Evolutionary conservation across 2,797 vertebrate species (phyloP).

Genomic region (Gephyroberyx darwinii): DNA sequence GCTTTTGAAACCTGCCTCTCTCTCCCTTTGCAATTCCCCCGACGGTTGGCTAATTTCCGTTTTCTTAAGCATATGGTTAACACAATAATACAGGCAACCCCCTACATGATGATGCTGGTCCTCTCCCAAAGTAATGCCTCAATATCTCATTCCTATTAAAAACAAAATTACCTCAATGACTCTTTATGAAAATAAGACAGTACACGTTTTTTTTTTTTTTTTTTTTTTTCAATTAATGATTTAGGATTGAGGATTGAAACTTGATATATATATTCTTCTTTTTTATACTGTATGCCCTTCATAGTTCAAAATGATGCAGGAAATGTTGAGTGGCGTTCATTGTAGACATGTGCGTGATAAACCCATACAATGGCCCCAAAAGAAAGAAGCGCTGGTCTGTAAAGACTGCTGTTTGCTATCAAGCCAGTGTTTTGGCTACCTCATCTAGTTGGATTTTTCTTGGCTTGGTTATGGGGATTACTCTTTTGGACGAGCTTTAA

Average conservation of each 20-base stretch:
- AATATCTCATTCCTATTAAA: conserved; percentile 9
- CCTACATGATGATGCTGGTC: conserved; percentile 56
- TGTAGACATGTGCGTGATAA: conserved; percentile 44
- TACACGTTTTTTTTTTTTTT: conserved; percentile 3
- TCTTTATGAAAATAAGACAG: conserved; percentile 8
- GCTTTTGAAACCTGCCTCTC: conserved; percentile 75
- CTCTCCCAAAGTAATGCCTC: conserved; percentile 32
- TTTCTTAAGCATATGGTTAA: conserved; percentile 73
- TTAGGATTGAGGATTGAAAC: not conserved
- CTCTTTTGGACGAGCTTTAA: conserved; percentile 75
- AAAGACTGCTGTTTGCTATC: conserved; percentile 51
- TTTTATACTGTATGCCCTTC: too few species aligned
- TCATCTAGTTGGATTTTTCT: conserved; percentile 60
- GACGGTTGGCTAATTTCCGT: conserved; percentile 70
- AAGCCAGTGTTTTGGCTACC: conserved; percentile 70
- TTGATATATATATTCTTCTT: not conserved
- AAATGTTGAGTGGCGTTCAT: conserved; percentile 47
- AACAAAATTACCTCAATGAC: not conserved
- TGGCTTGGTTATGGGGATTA: conserved; percentile 76
- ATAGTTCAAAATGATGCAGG: not conserved
- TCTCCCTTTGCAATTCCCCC: conserved; percentile 67
- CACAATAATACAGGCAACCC: conserved; percentile 49
- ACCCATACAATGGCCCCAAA: conserved; percentile 41
- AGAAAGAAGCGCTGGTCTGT: conserved; percentile 48
- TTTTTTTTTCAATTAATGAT: not conserved